phyloP scores from a whole-genome alignment of 2,113 vertebrate genomes.

The Elephantulus edwardii region DNA sequence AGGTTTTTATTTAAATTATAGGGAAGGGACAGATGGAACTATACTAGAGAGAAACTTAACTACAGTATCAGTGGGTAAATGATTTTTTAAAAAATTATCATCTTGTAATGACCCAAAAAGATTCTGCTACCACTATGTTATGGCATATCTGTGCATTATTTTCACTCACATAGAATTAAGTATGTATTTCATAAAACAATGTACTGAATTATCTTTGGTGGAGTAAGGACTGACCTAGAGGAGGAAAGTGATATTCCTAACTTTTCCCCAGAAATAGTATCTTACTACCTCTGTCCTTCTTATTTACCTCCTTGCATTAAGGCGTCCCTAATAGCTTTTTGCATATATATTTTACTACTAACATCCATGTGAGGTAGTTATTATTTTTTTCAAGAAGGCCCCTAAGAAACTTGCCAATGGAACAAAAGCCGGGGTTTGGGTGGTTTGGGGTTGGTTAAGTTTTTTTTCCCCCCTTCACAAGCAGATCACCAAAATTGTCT shows the following conservation, averaged over 20 bases:
- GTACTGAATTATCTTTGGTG: background rate
- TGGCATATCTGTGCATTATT: background rate
- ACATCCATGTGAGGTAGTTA: background rate
- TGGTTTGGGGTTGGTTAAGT: too few relatives aligned
- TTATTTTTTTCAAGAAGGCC: too few relatives aligned
- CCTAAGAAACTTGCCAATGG: too few relatives aligned
- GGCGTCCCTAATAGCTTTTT: background rate
- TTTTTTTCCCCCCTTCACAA: too few relatives aligned
- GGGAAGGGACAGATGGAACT: background rate
- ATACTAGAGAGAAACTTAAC: background rate
- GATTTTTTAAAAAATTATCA: background rate
- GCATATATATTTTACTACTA: background rate
- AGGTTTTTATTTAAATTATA: conserved; percentile 39
- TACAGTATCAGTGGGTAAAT: background rate
- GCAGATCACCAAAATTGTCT: background rate
- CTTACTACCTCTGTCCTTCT: background rate
- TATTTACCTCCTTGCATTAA: background rate
- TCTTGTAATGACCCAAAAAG: background rate
- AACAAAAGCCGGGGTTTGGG: too few relatives aligned
- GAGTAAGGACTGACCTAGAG: background rate
- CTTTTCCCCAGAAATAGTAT: background rate
- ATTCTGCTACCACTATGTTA: conserved; percentile 2
- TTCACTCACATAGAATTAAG: conserved; percentile 24
- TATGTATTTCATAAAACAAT: background rate
- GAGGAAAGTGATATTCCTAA: background rate